These are phyloP conservation scores for Drosophila antonietae DNA, from an alignment of 2,888 invertebrate species.

Conservation along the genomic window DNA sequence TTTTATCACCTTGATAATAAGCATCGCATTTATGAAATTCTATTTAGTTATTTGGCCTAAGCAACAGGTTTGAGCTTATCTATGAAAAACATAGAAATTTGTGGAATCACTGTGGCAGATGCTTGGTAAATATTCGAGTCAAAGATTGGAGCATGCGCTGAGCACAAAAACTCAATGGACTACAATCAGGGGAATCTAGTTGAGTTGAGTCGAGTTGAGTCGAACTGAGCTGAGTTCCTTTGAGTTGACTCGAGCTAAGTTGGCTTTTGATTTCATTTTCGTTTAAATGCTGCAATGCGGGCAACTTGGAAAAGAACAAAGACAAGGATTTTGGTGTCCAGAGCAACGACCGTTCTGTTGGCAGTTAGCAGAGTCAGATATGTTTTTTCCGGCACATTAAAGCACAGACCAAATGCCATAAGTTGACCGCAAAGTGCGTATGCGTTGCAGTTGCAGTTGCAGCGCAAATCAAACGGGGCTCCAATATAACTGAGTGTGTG, in stretches of 20 bases:
- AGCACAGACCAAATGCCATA: conserved; percentile 46
- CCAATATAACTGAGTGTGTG: background rate
- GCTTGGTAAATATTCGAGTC: conserved; percentile 8
- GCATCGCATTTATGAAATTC: background rate
- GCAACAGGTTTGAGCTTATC: conserved; percentile 48
- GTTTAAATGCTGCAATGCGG: conserved; percentile 22
- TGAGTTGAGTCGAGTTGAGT: conserved; percentile 10
- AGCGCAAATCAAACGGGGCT: conserved; percentile 21
- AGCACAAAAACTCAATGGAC: conserved; percentile 22
- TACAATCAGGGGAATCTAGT: conserved; percentile 2
- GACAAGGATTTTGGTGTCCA: conserved; percentile 21
- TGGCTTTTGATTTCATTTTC: conserved; percentile 8
- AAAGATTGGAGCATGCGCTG: conserved; percentile 39
- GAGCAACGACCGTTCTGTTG: conserved; percentile 45
- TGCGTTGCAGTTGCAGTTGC: conserved; percentile 12
- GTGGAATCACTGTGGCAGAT: conserved; percentile 6
- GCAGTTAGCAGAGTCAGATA: conserved; percentile 29
- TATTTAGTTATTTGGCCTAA: background rate
- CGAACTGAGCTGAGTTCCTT: conserved; percentile 1
- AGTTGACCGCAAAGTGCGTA: conserved; percentile 49
- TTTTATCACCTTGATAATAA: background rate
- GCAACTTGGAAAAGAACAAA: conserved; percentile 19
- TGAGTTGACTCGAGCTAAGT: conserved; percentile 6
- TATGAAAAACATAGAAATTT: conserved; percentile 36
- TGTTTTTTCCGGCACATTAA: conserved; percentile 62